Evolutionary conservation across 23 tunicate genomes (phyloP).

Genomic region (Diplosoma virens): DNA sequence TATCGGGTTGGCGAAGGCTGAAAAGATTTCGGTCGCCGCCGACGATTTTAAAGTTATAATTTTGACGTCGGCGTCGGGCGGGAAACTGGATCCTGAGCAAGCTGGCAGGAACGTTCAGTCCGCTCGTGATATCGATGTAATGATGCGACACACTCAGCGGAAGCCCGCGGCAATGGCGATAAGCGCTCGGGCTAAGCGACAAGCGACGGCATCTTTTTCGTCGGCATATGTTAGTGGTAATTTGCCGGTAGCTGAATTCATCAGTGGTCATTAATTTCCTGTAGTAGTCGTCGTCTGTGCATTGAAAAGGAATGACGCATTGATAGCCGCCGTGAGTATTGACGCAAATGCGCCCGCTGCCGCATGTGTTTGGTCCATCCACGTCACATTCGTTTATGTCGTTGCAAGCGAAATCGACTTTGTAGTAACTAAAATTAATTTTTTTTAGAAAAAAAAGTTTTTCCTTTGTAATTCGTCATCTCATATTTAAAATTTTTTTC

Average conservation of each 20-base stretch:
- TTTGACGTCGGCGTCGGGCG: constrained; percentile 69
- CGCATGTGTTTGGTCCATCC: constrained; percentile 23
- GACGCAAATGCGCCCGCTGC: constrained; percentile 51
- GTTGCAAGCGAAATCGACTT: constrained; percentile 62
- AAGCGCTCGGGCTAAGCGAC: neutral
- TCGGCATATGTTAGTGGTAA: constrained; percentile 82
- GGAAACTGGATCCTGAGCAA: constrained; percentile 55
- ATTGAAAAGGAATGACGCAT: constrained; percentile 46
- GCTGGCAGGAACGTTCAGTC: constrained; percentile 29
- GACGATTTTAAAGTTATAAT: constrained; percentile 61
- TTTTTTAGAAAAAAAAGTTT: too few relatives aligned
- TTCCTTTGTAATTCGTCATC: too few relatives aligned
- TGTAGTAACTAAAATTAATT: constrained; percentile 50
- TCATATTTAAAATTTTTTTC: too few relatives aligned
- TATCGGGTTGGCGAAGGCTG: constrained; percentile 60
- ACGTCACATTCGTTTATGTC: constrained; percentile 89
- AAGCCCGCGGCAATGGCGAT: constrained; percentile 40
- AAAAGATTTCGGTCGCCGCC: constrained; percentile 56
- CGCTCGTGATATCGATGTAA: constrained; percentile 67
- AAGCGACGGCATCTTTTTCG: constrained; percentile 53
- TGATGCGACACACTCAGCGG: constrained; percentile 73
- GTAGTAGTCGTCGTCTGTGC: constrained; percentile 60
- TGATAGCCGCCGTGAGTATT: constrained; percentile 73
- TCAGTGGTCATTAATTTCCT: constrained; percentile 79
- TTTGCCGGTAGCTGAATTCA: constrained; percentile 81